Conservation (phyloP, 2,797 vertebrate species). For the Crypturellus tataupa region DNA sequence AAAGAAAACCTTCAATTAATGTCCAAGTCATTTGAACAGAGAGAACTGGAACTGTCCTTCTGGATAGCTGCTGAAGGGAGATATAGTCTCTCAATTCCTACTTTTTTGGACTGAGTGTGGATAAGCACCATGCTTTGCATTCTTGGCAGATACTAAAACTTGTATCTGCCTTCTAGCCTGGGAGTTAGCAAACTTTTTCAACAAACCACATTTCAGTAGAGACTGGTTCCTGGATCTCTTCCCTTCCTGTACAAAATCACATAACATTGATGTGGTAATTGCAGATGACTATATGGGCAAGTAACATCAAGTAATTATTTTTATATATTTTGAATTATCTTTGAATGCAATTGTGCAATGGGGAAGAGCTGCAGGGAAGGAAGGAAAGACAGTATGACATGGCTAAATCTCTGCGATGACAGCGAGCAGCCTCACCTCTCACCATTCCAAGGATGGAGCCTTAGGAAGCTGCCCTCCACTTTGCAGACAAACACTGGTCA, state of each 20-base stretch:
- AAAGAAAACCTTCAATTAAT: neutral
- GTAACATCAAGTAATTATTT: conserved; percentile 67
- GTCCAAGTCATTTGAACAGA: conserved; percentile 19
- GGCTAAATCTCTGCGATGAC: conserved; percentile 34
- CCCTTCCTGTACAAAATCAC: conserved; percentile 73
- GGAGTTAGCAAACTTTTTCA: conserved; percentile 73
- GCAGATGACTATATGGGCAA: conserved; percentile 68
- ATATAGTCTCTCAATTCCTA: conserved; percentile 15
- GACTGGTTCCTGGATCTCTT: conserved; percentile 66
- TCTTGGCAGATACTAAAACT: conserved; percentile 69
- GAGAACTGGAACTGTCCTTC: conserved; percentile 7
- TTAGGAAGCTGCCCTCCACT: neutral
- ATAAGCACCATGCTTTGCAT: conserved; percentile 67
- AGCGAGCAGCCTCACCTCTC: conserved; percentile 27
- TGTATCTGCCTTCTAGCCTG: conserved; percentile 74
- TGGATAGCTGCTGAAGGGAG: conserved; percentile 56
- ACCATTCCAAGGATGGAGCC: neutral
- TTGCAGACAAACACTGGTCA: neutral
- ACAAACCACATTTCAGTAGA: conserved; percentile 73
- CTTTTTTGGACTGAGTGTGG: conserved; percentile 43
- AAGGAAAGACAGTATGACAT: conserved; percentile 26
- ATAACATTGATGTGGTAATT: conserved; percentile 72
- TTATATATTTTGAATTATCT: conserved; percentile 66
- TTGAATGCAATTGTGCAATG: conserved; percentile 37
- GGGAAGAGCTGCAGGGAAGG: conserved; percentile 4